These are phyloP conservation scores for Apostichopus leukothele DNA, from an alignment of 53 echinoderm and acorn worm genomes.

Conservation along the genomic window DNA sequence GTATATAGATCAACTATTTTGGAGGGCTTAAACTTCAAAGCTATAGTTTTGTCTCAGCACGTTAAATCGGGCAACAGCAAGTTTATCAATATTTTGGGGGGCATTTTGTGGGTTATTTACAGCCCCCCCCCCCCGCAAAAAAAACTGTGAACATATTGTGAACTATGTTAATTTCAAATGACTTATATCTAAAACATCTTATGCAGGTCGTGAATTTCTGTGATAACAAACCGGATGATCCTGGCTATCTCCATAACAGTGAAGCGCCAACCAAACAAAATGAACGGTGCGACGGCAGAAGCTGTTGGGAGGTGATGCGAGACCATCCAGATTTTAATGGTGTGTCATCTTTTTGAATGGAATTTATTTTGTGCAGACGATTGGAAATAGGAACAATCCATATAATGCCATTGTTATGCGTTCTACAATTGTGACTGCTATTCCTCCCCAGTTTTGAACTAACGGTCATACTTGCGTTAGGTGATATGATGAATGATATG, in stretches of 20 bases:
- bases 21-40: not conserved
- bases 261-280: constrained; percentile 34
- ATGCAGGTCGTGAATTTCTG: constrained; percentile 19
- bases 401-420: not conserved
- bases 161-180: not conserved
- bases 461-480: not conserved
- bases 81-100: not conserved
- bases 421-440: not conserved
- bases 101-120: not conserved
- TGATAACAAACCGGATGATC: not conserved
- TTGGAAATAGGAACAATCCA: not conserved
- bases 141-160: not conserved
- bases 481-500: not conserved
- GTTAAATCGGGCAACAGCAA: not conserved
- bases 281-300: constrained; percentile 11
- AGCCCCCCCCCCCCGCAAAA: not conserved
- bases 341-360: not conserved
- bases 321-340: constrained; percentile 28
- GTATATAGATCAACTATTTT: not conserved
- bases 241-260: constrained; percentile 14
- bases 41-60: not conserved
- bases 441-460: not conserved
- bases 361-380: not conserved
- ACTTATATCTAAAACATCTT: not conserved
- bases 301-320: constrained; percentile 28